phyloP scores from a whole-genome alignment of 37 sponge, comb jelly and placozoan species.

The Eunapius fragilis region DNA sequence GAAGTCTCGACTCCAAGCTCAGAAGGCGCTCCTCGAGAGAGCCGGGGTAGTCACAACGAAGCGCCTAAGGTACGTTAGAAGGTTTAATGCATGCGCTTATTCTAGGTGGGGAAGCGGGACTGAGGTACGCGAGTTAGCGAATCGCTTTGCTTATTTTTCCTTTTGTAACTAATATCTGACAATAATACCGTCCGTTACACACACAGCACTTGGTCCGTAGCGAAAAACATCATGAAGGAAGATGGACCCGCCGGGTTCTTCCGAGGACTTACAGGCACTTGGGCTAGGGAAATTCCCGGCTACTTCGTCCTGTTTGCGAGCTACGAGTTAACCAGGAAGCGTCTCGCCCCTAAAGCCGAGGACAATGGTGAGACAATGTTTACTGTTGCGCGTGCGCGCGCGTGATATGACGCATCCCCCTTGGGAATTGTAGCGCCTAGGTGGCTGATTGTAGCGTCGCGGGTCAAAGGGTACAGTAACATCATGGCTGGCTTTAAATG shows the following conservation, averaged over 20 bases:
- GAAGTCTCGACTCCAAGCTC: slow-evolving; percentile 38
- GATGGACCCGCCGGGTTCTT: slow-evolving; percentile 56
- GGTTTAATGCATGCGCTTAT: neutral
- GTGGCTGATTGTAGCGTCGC: too few species aligned
- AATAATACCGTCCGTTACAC: too few species aligned
- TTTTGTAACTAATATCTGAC: neutral
- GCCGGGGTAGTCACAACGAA: too few species aligned
- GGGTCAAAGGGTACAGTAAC: too few species aligned
- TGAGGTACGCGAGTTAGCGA: neutral
- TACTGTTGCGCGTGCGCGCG: too few species aligned
- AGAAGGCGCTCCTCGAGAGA: neutral
- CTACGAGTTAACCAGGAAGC: slow-evolving; percentile 27
- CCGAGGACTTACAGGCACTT: slow-evolving; percentile 55
- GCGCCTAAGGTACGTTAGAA: neutral
- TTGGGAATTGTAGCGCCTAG: too few species aligned
- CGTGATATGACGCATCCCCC: too few species aligned
- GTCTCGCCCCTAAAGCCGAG: neutral
- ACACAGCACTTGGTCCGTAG: slow-evolving; percentile 13
- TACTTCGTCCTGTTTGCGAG: slow-evolving; percentile 64
- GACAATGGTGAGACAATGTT: neutral
- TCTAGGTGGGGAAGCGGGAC: neutral
- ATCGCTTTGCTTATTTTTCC: neutral
- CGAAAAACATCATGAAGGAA: neutral
- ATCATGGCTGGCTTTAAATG: too few species aligned
- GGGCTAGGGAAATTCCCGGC: slow-evolving; percentile 64